Conservation (phyloP, 2,797 vertebrate genomes). For the Microtus agrestis region DNA sequence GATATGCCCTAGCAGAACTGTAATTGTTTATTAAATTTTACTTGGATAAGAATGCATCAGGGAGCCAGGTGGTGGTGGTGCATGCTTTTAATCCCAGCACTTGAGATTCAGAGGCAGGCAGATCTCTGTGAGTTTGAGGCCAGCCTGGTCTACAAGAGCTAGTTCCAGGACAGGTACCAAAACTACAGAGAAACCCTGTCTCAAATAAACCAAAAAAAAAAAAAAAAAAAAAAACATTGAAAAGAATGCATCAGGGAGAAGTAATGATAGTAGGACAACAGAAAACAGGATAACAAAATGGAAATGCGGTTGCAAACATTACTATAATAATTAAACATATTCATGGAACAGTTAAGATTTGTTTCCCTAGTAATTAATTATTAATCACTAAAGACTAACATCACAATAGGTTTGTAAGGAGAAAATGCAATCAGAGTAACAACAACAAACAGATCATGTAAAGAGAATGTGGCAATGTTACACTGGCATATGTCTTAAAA, state of each 20-base stretch:
- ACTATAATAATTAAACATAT: not conserved
- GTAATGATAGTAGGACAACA: not conserved
- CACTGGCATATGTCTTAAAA: not conserved
- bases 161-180: no score
- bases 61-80: not conserved
- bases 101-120: no score
- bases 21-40: not conserved
- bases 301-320: not conserved
- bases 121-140: no score
- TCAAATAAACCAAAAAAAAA: no score
- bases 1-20: fast-evolving
- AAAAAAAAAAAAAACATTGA: no score
- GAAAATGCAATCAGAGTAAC: not conserved
- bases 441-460: not conserved
- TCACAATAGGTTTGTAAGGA: not conserved
- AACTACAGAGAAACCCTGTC: no score
- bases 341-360: not conserved
- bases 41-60: not conserved
- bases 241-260: not conserved
- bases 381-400: not conserved
- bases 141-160: no score
- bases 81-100: no score
- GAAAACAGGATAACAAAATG: not conserved
- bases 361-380: not conserved
- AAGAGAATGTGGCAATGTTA: not conserved